Base-by-base conservation (phyloP, 2,113 vertebrate genomes). In the Melanocharis versteri region DNA sequence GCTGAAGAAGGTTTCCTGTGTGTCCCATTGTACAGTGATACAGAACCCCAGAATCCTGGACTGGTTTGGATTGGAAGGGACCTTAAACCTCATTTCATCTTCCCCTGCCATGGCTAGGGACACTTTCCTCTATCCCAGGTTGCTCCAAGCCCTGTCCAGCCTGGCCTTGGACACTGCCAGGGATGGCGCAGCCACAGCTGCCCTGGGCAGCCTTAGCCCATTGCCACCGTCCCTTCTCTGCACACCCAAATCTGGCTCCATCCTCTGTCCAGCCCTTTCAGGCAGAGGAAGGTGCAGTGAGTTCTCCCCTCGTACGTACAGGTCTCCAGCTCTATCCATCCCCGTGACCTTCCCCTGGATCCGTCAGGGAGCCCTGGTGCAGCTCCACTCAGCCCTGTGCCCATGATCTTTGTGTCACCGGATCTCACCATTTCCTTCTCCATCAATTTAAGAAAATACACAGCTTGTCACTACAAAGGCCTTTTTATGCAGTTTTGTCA, bases 1-100 rank as follows among this genome's bases (percentile, higher is more conserved):
- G 54, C 3, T 47, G 50, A 51, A 81, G 42, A 33, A 30, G 11
- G 35, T 70, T 57, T 53, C n/a, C 69, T 65, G 7, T 33, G 2
- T 39, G 28, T 35, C 26, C 15, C 42, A n/a, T 39, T 0, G 0
- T 19, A 16, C 0, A 2, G 22, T 16, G 50, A 27, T 9, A 57
- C 12, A 44, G 58, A 73, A 37, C 4, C 18, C 8, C 22, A 15
- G 28, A 72, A 65, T 72, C 22, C 42, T 44, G 6, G 17, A 31
- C 4, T 50, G 22, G 9, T 57, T 57, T 72, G 50, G 35, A 11
- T 23, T 50, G 76, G 33, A 33, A 89, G 27, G 18, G 15, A 33
- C 22, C 37, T 31, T 37, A 72, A 54, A 44, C 18, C 10, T 54
- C 50, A 42, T 47, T n/a, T 31, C 2, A 8, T 42, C 4, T 31